Evolutionary conservation across 53 echinoderm and acorn worm genomes (phyloP).

Genomic region (Holothuria scabra): DNA sequence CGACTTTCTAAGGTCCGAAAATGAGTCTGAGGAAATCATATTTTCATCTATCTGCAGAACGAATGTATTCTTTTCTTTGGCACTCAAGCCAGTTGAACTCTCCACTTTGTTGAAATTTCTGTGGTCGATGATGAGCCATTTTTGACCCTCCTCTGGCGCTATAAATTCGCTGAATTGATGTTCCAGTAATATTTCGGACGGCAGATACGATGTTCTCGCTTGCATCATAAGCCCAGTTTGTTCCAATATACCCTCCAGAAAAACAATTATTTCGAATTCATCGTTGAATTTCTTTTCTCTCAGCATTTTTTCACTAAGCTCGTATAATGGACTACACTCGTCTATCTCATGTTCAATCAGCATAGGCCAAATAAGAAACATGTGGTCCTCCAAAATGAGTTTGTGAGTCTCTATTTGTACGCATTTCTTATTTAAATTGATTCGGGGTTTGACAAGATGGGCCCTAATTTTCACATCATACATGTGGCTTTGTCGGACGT

Average conservation of each 20-base stretch:
- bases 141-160: conserved; percentile 56
- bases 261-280: conserved; percentile 71
- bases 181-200: conserved; percentile 89
- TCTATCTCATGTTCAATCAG: conserved; percentile 87
- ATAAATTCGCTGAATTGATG: conserved; percentile 83
- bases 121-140: conserved; percentile 78
- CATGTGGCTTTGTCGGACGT: conserved; percentile 87
- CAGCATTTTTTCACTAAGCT: conserved; percentile 69
- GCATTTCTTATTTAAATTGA: conserved; percentile 82
- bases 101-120: conserved; percentile 83
- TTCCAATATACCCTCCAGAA: conserved; percentile 89
- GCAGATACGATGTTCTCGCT: conserved; percentile 84
- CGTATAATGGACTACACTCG: conserved; percentile 83
- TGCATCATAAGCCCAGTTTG: conserved; percentile 90
- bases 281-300: conserved; percentile 65
- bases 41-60: conserved; percentile 21
- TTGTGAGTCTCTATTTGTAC: conserved; percentile 76
- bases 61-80: conserved; percentile 69
- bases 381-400: conserved; percentile 67
- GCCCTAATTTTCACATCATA: conserved; percentile 82
- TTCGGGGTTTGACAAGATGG: conserved; percentile 71
- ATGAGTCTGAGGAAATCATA: background rate
- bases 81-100: conserved; percentile 74
- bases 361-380: conserved; percentile 92
- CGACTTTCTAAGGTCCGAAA: conserved; percentile 28